Conservation (phyloP, 2,113 vertebrate genomes). For the human (Homo sapiens) region DNA sequence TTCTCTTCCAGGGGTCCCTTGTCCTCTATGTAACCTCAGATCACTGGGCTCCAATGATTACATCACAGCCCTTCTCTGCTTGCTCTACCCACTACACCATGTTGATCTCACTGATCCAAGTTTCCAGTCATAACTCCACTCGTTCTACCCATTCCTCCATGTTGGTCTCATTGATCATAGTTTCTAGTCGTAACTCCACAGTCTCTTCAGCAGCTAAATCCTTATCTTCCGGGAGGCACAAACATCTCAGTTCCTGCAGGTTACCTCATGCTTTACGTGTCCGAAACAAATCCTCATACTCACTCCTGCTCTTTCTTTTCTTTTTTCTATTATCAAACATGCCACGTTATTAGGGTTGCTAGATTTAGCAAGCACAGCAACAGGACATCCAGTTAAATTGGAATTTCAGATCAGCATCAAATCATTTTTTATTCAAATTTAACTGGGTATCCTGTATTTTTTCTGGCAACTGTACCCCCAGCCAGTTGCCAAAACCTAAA, state of each 20-base stretch:
- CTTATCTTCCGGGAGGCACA: neutral
- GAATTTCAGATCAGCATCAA: neutral
- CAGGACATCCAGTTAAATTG: neutral
- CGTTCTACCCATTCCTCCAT: rapidly evolving
- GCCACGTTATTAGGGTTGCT: neutral
- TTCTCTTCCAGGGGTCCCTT: neutral
- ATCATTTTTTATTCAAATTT: neutral
- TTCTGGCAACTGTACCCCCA: neutral
- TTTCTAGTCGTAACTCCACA: neutral
- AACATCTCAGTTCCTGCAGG: neutral
- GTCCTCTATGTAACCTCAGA: neutral
- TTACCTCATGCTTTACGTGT: too few species aligned
- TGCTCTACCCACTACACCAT: too few species aligned
- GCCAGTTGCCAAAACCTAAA: neutral
- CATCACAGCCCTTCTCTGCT: too few species aligned
- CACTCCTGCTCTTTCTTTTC: neutral
- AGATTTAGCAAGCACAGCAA: neutral
- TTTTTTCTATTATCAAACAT: neutral
- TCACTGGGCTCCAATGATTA: too few species aligned
- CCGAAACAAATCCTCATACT: too few species aligned
- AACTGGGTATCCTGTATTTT: neutral
- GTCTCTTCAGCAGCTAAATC: neutral
- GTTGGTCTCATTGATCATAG: neutral
- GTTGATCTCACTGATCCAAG: too few species aligned
- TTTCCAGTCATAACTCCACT: neutral